phyloP scores from a whole-genome alignment of 2,113 vertebrate species.

The Saguinus imperator region DNA sequence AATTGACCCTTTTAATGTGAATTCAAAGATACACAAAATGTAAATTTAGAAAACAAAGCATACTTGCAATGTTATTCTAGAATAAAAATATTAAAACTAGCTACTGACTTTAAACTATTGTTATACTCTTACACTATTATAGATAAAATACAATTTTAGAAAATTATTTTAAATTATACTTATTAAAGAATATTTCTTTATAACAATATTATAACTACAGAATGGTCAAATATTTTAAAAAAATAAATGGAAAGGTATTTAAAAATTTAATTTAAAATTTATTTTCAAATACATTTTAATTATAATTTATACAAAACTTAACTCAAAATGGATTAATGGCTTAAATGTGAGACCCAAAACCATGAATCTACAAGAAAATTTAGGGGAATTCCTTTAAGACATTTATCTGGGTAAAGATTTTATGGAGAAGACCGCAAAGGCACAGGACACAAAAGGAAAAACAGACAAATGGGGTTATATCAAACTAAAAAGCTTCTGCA shows the following conservation, averaged over 20 bases:
- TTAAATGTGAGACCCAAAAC: neutral
- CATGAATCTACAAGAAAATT: neutral
- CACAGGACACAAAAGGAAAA: neutral
- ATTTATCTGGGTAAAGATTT: neutral
- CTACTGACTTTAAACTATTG: neutral
- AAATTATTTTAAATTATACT: neutral
- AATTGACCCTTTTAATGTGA: neutral
- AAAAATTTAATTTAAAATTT: neutral
- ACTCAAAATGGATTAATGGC: neutral
- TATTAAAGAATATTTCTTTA: neutral
- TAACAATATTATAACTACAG: neutral
- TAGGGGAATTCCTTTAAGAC: neutral
- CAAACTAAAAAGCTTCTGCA: neutral
- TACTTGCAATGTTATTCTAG: neutral
- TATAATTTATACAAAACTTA: neutral
- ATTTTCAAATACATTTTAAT: neutral
- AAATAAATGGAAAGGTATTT: neutral
- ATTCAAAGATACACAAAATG: neutral
- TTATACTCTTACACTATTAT: neutral
- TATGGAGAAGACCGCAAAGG: neutral
- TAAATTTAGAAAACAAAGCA: constrained; percentile 1
- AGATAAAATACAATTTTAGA: neutral
- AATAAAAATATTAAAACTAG: neutral
- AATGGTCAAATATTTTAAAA: neutral
- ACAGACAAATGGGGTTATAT: neutral